Evolutionary conservation across 2,797 vertebrate species (phyloP), one percentile per base, ranked within the genome.

Genomic region (Platyrinchus mystaceus): DNA sequence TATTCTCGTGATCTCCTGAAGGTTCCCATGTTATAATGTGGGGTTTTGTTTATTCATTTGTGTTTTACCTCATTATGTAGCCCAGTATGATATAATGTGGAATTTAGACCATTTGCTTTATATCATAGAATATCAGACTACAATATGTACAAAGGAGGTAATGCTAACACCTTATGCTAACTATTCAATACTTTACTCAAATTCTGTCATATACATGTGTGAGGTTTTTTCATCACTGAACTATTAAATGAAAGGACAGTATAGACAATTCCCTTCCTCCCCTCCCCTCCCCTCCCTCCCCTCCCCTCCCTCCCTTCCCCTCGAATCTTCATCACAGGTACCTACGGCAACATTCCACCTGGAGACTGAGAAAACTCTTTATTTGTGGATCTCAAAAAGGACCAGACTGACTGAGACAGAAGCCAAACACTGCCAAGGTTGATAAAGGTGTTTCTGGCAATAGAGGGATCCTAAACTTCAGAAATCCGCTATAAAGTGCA

Each of bases 141-240:
- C 7, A 41, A 2, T 39, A 63, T 39, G 17, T 43, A 52, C 50
- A 71, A 77, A 84, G n/a, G 28, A 78, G 50, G 13, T 19, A 47
- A 59, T 62, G 60, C 66, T 55, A 94, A 74, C 34, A 66, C 52
- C 36, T 92, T 74, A 64, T 22, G 15, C 36, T 50, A 69, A 47
- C 55, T 76, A 13, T 77, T 84, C 44, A 46, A 10, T 63, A 14
- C 16, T 63, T 84, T 64, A 73, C 19, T 14, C 32, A 59, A 17
- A 55, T 84, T 87, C 49, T 68, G 19, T 11, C 7, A 0, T 41
- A 28, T 49, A 28, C 7, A 11, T 60, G 16, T 46, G 47, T 50
- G 46, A 84, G 28, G 5, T 53, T 87, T 96, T 96, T 91, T 88
- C 93, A 78, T 94, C 79, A 46, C 30, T 89, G 32, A 74, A 66